Conservation (phyloP, 2,113 vertebrate genomes). For the Nothobranchius furzeri region DNA sequence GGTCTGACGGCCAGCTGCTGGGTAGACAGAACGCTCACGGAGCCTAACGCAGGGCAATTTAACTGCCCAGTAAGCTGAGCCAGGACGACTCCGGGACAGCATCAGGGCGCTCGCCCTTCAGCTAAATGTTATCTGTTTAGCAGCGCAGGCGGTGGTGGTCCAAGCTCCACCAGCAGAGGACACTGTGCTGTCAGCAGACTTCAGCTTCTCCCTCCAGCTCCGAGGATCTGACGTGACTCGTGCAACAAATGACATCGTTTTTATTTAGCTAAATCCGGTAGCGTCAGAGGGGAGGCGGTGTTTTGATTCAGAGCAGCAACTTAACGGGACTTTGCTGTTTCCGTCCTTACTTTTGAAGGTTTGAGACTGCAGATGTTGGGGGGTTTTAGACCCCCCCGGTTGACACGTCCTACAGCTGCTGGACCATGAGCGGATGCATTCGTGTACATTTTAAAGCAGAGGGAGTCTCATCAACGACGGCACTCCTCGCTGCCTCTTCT, state of each 20-base stretch:
- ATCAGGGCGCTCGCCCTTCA: slow-evolving; percentile 57
- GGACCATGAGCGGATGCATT: slow-evolving; percentile 16
- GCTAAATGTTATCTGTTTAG: slow-evolving; percentile 57
- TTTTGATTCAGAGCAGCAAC: no score
- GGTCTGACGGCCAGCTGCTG: slow-evolving; percentile 43
- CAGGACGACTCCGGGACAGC: slow-evolving; percentile 61
- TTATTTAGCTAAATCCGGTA: slow-evolving; percentile 39
- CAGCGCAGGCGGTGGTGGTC: slow-evolving; percentile 37
- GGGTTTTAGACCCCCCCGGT: no score
- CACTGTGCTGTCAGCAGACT: slow-evolving; percentile 62
- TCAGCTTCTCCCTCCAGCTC: slow-evolving; percentile 23
- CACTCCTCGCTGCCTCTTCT: slow-evolving; percentile 42
- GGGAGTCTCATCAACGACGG: slow-evolving; percentile 58
- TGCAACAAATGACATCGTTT: slow-evolving; percentile 34
- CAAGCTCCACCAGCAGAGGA: slow-evolving; percentile 67
- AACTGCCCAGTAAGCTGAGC: slow-evolving; percentile 57
- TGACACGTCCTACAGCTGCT: slow-evolving; percentile 12
- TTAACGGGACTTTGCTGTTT: background rate
- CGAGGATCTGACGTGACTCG: slow-evolving; percentile 34
- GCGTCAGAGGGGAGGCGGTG: slow-evolving; percentile 3
- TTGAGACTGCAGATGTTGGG: no score
- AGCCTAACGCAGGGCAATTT: slow-evolving; percentile 27
- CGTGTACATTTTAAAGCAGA: slow-evolving; percentile 36
- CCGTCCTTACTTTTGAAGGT: no score
- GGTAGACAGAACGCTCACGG: slow-evolving; percentile 37